Evolutionary conservation across 92 coral and sea anemone genomes (phyloP), one percentile per base, ranked within the genome.

Genomic region (Palythoa grandis): DNA sequence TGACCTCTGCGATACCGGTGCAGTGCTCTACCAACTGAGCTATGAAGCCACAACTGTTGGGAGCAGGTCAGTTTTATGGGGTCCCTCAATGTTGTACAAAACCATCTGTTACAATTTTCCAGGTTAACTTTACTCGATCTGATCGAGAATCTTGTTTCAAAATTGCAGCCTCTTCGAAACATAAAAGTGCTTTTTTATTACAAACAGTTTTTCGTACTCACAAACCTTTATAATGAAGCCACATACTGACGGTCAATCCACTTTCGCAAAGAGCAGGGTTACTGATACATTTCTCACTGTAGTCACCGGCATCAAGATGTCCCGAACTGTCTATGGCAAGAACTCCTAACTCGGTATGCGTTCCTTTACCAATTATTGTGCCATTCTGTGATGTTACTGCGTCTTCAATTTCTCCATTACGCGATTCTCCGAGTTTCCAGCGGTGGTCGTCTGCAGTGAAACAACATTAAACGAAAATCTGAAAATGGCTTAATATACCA

Each of bases 171-270:
- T 10, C n/a, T 39, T 20, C 24, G 7, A 29, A 8, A 23, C 1
- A 10, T 22, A 70, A 19, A 58, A 58, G 12, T 14, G 19, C 20
- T 14, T 1, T 14, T 14, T 58, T 58, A 15, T 14, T 19, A 58
- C 3, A 58, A 58, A 14, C 20, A 58, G 65, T 2, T 11, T 72
- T 23, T 11, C 3, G 47, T 19, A n/a, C 50, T 22, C 9, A 39
- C 72, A 61, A 40, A 79, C 84, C 84, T 40, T 79, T 79, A 22
- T 61, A 48, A 2, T 54, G 84, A 65, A 79, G 84, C 84, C 84
- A 79, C 72, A 65, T 40, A 65, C 84, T 66, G 11, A 79, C 29
- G 52, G 84, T 40, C 50, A 79, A 60, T 8, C 84, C 84, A 1
- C 39, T 19, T 66, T 63, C 47, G 72, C 84, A 79, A 61, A 79